Percentiles rank a stretch among this genome's conserved stretches.
phyloP scores from a whole-genome alignment of 2,797 vertebrate genomes.

The Cossypha caffra region DNA sequence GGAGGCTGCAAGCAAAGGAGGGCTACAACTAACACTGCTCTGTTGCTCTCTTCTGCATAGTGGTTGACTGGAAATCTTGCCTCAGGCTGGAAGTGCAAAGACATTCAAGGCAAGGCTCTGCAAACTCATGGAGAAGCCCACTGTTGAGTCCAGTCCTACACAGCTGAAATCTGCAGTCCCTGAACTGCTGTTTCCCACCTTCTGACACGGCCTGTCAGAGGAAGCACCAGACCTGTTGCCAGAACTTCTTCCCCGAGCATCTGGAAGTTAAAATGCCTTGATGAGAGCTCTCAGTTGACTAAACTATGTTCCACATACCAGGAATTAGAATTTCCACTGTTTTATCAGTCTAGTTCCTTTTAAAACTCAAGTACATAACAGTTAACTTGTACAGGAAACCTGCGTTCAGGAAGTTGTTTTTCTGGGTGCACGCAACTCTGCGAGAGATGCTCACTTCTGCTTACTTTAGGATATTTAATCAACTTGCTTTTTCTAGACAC shows the following conservation, averaged over 20 bases:
- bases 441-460: not conserved
- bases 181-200: not conserved
- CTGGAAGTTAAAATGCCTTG: not conserved
- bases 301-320: not conserved
- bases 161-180: not conserved
- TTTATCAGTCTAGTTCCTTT: not conserved
- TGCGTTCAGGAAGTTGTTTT: not conserved
- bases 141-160: not conserved
- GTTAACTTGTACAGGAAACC: not conserved
- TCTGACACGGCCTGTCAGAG: not conserved
- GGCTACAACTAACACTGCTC: not conserved
- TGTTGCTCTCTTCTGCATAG: rapidly evolving
- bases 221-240: not conserved
- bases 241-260: rapidly evolving
- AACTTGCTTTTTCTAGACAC: not conserved
- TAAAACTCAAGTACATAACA: not conserved
- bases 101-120: not conserved
- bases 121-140: not conserved
- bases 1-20: not conserved
- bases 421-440: not conserved
- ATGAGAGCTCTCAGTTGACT: not conserved
- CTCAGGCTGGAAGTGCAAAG: not conserved
- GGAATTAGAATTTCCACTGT: not conserved
- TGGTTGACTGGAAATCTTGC: not conserved
- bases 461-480: not conserved